Conservation (phyloP, 2,888 invertebrate genomes). For the Parnassius orleans region DNA sequence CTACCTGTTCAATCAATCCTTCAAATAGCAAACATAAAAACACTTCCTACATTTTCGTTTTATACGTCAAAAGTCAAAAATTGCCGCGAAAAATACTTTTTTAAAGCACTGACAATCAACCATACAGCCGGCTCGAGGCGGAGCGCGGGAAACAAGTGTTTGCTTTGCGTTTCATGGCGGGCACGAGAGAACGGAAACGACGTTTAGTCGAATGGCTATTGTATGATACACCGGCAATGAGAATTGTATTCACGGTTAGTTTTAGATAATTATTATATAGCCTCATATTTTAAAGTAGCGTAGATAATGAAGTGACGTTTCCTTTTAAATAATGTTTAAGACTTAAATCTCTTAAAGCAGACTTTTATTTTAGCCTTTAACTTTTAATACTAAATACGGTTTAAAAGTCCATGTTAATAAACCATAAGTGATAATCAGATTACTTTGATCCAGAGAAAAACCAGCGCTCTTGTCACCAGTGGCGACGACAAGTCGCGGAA, state of each 20-base stretch:
- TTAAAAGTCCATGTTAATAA: too few relatives aligned
- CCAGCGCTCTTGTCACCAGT: too few relatives aligned
- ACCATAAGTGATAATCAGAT: too few relatives aligned
- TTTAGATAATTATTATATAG: constrained; percentile 12
- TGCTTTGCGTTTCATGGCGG: constrained; percentile 33
- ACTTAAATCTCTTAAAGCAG: too few relatives aligned
- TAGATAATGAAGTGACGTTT: too few relatives aligned
- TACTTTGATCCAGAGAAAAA: too few relatives aligned
- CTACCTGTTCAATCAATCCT: constrained; percentile 19
- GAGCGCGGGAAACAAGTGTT: constrained; percentile 50
- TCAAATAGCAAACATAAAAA: constrained; percentile 5
- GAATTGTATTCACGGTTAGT: constrained; percentile 13
- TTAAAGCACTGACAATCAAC: constrained; percentile 39
- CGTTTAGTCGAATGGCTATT: constrained; percentile 26
- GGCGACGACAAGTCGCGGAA: too few relatives aligned
- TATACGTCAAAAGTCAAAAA: constrained; percentile 21
- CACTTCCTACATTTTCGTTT: constrained; percentile 7
- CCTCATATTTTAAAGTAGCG: neutral
- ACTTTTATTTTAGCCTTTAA: too few relatives aligned
- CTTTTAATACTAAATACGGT: too few relatives aligned
- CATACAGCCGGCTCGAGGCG: constrained; percentile 42
- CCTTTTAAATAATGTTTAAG: too few relatives aligned
- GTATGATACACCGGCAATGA: constrained; percentile 13
- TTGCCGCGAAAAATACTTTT: constrained; percentile 45
- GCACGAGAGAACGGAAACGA: constrained; percentile 26